Evolutionary conservation across 2,113 vertebrate species (phyloP), one percentile per base, ranked within the genome.

Genomic region (Rhabdornis inornatus): DNA sequence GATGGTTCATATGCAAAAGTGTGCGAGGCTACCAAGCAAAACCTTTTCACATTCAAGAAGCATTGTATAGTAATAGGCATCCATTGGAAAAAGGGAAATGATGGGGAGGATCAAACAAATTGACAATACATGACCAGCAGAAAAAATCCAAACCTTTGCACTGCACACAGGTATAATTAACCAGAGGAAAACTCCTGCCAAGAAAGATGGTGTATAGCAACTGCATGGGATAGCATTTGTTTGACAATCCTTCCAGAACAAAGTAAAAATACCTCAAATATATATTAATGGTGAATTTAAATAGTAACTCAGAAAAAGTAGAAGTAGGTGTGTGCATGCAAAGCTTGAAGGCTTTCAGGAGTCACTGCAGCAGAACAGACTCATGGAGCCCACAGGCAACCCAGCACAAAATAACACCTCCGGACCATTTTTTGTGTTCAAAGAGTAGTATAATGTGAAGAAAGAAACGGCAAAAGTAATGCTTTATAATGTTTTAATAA

Each of bases 291-390:
- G 4, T 9, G 49, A 60, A 47, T n/a, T 16, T 24, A 50, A 72
- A 27, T 2, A 27, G 1, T 5, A 65, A 42, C 1, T 7, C 16
- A 22, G 23, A 31, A 24, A 78, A 49, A 30, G 1, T 6, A 11
- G 17, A n/a, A 27, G 2, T 2, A 4, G 2, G 7, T 19, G 6
- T 37, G 9, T 0, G 0, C 15, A 8, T 3, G 3, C 1, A 14
- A 7, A 11, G 5, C 5, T 12, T 24, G 7, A 18, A 10, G 5
- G 4, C 2, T 53, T 57, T 24, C 2, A 5, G 37, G 13, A 44
- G 10, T 13, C 10, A 8, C 4, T 1, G 4, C 4, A 31, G 22
- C 13, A n/a, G 7, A 68, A 53, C 9, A 5, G 39, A 40, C 7
- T 35, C 2, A 2, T 0, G 3, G 2, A 20, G 23, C 4, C 3